A percentile compares a stretch with the other conserved stretches of the same genome.
phyloP scores from a whole-genome alignment of 1,140 invertebrate species.

The Monomorium pharaonis region DNA sequence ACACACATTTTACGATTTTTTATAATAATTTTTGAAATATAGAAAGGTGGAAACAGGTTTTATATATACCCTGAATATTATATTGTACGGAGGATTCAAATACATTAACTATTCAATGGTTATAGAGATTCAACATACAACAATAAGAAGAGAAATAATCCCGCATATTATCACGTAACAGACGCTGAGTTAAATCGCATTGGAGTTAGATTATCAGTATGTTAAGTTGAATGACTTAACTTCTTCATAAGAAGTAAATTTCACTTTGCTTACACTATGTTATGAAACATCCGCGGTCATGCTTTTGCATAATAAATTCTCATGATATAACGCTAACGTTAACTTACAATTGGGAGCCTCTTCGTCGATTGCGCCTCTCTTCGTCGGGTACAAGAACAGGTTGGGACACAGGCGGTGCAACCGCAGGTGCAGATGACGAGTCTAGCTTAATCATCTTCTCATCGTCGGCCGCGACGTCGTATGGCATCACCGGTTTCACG shows the following conservation, averaged over 20 bases:
- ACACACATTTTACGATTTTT: no score
- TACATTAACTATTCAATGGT: not conserved
- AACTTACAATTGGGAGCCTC: conserved; percentile 92
- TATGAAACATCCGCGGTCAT: not conserved
- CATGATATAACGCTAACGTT: not conserved
- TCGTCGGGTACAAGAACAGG: conserved; percentile 88
- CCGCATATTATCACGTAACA: not conserved
- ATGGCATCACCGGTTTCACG: conserved; percentile 79
- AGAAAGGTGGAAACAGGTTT: no score
- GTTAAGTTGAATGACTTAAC: not conserved
- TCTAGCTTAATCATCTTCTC: conserved; percentile 85
- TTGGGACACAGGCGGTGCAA: conserved; percentile 82
- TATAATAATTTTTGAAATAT: no score
- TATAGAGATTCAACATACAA: not conserved
- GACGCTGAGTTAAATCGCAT: not conserved
- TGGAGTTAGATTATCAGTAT: not conserved
- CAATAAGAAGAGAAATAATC: not conserved
- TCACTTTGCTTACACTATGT: not conserved
- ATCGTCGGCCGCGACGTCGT: conserved; percentile 82
- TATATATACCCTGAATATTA: no score
- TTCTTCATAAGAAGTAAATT: conserved; percentile 14
- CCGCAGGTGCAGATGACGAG: conserved; percentile 83
- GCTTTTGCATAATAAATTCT: not conserved
- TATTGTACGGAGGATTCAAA: not conserved
- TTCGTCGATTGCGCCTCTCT: conserved; percentile 89